Evolutionary conservation across 1,140 invertebrate genomes (phyloP).

Genomic region (Macrosteles quadrilineatus): DNA sequence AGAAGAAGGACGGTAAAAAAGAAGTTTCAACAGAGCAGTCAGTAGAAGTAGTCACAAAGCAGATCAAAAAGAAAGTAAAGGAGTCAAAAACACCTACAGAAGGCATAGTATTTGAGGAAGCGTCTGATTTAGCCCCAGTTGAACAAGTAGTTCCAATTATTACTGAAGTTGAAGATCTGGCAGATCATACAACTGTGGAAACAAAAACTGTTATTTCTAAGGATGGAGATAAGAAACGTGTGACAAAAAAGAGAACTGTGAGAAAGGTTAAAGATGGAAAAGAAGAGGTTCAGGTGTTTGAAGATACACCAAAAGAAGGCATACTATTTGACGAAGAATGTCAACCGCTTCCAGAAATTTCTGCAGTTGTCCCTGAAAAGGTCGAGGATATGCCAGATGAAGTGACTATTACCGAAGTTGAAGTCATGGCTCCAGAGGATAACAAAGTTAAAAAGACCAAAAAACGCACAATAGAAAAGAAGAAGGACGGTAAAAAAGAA

Average conservation of each 20-base stretch:
- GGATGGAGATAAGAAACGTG: constrained; percentile 38
- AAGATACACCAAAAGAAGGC: constrained; percentile 44
- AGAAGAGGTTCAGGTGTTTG: constrained; percentile 43
- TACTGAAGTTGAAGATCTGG: background rate
- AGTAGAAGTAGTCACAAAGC: constrained; percentile 32
- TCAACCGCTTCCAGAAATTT: constrained; percentile 41
- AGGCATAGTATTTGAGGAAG: constrained; percentile 14
- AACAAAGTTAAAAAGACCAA: constrained; percentile 30
- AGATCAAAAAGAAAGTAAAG: background rate
- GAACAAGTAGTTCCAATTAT: constrained; percentile 31
- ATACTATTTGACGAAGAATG: constrained; percentile 44
- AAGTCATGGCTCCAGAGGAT: constrained; percentile 37
- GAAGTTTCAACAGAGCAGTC: constrained; percentile 2
- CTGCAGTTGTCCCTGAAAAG: constrained; percentile 38
- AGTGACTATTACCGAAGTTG: constrained; percentile 51
- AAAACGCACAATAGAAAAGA: constrained; percentile 30
- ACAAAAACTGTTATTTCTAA: constrained; percentile 30
- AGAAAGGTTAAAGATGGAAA: constrained; percentile 38
- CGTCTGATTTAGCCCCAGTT: background rate
- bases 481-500: constrained; percentile 26
- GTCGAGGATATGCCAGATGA: constrained; percentile 43
- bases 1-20: constrained; percentile 33
- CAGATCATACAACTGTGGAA: constrained; percentile 37
- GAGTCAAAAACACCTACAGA: background rate
- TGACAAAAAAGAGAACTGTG: constrained; percentile 43